Evolutionary conservation across 2,113 vertebrate species (phyloP), one percentile per base, ranked within the genome.

Genomic region (Onychostruthus taczanowskii): DNA sequence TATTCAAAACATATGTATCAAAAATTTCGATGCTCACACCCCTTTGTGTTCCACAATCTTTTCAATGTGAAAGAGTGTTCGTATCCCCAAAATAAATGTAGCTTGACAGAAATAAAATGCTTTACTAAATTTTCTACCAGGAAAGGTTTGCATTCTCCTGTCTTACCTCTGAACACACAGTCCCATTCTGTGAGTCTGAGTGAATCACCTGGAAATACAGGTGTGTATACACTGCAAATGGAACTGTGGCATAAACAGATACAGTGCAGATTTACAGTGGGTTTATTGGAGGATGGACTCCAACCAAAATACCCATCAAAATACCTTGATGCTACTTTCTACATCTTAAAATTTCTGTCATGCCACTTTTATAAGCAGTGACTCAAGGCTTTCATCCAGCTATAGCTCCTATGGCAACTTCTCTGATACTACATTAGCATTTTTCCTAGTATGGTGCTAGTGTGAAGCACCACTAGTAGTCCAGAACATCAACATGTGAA

Each of bases 161-260:
- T 37, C 79, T 92, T 97, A 92, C 69, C 37, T 91, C 79, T 64
- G 74, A 89, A 84, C 63, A 91, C 63, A 94, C 82, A 90, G 91
- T 81, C 31, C 3, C 12, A 46, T 87, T 94, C 64, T 84, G 83
- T 89, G 86, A 87, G 86, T 95, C 91, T 88, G 81, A 93, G 37
- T 94, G 84, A 96, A 97, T 96, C 84, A 94, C 69, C 83, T 80
- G 50, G 64, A 96, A 96, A 97, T 89, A 96, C 94, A 96, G 75
- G 83, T 87, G 49, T 43, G 24, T 82, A 87, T 73, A 75, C 9
- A 41, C 47, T 16, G 3, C 91, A 97, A 93, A 96, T 72, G 83
- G 73, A 95, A 78, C 73, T 84, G 50, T 24, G 44, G 90, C 85
- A 91, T n/a, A 81, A 96, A 89, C 67, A 94, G 63, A 90, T 47